Evolutionary conservation across 2,888 invertebrate genomes (phyloP), one percentile per base, ranked within the genome.

Genomic region (Octonoba sinensis): DNA sequence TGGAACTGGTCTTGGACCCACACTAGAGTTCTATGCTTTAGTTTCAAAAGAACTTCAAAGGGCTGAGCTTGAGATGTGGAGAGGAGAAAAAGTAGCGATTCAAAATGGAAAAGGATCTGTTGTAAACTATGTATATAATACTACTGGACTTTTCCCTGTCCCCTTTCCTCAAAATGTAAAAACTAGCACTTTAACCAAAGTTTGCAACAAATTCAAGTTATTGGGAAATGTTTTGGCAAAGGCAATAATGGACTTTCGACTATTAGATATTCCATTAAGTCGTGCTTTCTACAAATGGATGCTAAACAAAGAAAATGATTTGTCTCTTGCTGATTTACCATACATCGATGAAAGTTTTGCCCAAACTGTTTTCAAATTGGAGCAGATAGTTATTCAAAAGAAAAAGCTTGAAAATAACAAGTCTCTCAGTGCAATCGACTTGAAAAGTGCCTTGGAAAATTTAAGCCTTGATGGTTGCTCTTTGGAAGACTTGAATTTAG

Each of bases 201-300:
- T 94, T 77, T 95, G 95, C 88, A 92, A 94, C 85, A 98, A 97
- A 90, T 99, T 97, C 90, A 93, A 95, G 87, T 97, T 99, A 89
- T 91, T 99, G 84, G 99, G 99, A 44, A 97, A 97, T 88, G 96
- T 99, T 88, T 96, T 99, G 95, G 99, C 98, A 13, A 99, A 99
- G 89, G 97, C 99, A 51, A 95, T 99, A 79, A 97, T 99, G 94
- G 99, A 99, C 90, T 97, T 97, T 3, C 92, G 99, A 91, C 97
- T 99, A 96, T 97, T 97, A 84, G 99, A 99, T 91, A 92, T 99
- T 85, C 97, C 97, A 69, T 92, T 99, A 88, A 97, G 97, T 86
- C 91, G 94, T 87, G 93, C 96, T 65, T 96, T 99, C 90, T 99
- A 97, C 91, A 96, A 96, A 85, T 99, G 99, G 99, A 89, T 99